Evolutionary conservation across 2,888 invertebrate genomes (phyloP).

Genomic region (Dysmachus trigonus): DNA sequence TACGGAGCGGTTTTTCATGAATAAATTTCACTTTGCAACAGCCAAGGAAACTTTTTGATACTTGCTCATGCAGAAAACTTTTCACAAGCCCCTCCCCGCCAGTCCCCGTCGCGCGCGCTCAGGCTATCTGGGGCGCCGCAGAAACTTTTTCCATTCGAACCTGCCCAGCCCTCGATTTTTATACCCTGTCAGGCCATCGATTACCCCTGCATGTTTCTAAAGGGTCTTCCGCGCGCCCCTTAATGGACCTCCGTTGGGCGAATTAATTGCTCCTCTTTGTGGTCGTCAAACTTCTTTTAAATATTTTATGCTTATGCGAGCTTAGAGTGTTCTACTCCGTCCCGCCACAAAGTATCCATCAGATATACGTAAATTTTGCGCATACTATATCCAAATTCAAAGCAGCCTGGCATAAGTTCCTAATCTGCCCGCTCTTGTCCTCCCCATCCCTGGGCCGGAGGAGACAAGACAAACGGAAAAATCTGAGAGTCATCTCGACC

Average conservation of each 20-base stretch:
- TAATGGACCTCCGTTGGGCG: not conserved
- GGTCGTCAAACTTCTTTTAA: not conserved
- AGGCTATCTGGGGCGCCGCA: not conserved
- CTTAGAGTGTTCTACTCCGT: not conserved
- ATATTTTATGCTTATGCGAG: not conserved
- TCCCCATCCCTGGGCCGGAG: not conserved
- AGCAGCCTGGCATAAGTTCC: not conserved
- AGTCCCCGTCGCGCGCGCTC: not conserved
- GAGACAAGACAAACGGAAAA: not conserved
- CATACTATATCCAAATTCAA: not conserved
- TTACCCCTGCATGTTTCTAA: not conserved
- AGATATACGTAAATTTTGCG: not conserved
- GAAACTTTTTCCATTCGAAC: conserved; percentile 31
- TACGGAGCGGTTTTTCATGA: conserved; percentile 41
- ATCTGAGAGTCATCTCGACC: not conserved
- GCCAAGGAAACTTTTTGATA: conserved; percentile 37
- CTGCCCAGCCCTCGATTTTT: not conserved
- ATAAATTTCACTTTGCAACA: conserved; percentile 42
- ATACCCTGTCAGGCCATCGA: conserved; percentile 17
- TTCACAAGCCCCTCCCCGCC: not conserved
- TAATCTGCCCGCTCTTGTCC: not conserved
- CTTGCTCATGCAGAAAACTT: conserved; percentile 39
- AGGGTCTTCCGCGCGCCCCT: not conserved
- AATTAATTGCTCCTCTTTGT: not conserved
- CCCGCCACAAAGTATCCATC: not conserved